phyloP scores from a whole-genome alignment of 2,113 vertebrate genomes.

The Urocynchramus pylzowi region DNA sequence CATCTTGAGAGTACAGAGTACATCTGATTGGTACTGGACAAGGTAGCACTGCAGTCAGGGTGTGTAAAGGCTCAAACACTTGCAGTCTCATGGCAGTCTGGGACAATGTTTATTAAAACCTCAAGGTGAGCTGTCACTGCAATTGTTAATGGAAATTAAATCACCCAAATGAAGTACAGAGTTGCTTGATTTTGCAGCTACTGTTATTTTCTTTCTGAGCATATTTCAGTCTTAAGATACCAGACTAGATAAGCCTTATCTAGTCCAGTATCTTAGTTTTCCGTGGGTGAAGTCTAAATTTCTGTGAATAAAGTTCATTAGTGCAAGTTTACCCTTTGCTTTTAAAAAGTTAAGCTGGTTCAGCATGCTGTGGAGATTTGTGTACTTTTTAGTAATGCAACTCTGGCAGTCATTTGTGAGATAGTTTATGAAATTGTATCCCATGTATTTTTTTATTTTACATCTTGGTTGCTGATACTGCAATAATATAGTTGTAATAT shows the following conservation, averaged over 20 bases:
- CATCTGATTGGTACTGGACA: not conserved
- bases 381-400: not conserved
- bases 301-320: not conserved
- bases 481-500: not conserved
- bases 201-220: not conserved
- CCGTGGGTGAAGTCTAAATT: not conserved
- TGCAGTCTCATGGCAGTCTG: not conserved
- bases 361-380: not conserved
- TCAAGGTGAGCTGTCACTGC: not conserved
- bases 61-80: no score
- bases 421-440: not conserved
- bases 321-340: not conserved
- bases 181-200: not conserved
- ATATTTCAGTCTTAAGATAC: not conserved
- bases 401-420: not conserved
- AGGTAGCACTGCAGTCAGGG: not conserved
- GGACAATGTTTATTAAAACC: not conserved
- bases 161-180: not conserved
- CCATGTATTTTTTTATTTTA: not conserved
- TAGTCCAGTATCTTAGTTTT: not conserved
- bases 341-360: not conserved
- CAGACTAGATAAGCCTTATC: not conserved
- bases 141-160: not conserved
- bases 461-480: not conserved
- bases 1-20: no score